A percentile compares a stretch with the other conserved stretches of the same genome.
These are phyloP conservation scores for Axis porcinus DNA, from an alignment of 2,113 vertebrate species.

Conservation along the genomic window DNA sequence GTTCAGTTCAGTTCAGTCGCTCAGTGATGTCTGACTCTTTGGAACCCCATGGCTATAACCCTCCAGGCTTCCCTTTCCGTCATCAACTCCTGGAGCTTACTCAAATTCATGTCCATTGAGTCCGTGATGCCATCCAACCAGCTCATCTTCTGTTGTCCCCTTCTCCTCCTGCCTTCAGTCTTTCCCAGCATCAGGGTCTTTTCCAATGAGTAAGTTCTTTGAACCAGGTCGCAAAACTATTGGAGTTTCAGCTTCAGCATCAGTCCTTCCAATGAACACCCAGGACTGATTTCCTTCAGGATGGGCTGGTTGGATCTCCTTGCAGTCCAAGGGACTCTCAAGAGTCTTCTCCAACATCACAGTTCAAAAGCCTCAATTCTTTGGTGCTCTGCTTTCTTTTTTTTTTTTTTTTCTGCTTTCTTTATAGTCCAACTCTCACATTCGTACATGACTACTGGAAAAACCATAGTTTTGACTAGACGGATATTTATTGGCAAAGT, in stretches of 20 bases:
- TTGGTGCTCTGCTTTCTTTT: not conserved
- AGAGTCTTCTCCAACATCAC: not conserved
- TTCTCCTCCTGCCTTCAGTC: not conserved
- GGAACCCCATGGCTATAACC: not conserved
- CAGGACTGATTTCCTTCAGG: not conserved
- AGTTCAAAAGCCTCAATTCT: not conserved
- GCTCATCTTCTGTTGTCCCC: not conserved
- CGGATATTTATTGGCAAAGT: not conserved
- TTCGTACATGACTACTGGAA: not conserved
- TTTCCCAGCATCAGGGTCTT: not conserved
- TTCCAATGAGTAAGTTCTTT: not conserved
- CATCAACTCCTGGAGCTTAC: not conserved
- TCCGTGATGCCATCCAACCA: not conserved
- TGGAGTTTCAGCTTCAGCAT: not conserved
- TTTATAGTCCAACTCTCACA: not conserved
- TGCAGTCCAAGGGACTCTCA: not conserved
- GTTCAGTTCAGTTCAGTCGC: not conserved
- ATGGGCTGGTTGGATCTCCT: not conserved
- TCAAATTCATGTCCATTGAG: not conserved
- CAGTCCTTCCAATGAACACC: not conserved
- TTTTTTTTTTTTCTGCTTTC: not conserved
- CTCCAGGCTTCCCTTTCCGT: not conserved
- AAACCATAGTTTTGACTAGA: not conserved
- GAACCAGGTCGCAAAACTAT: not conserved
- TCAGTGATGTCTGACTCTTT: not conserved